Base-by-base conservation (phyloP, 2,113 vertebrate species). In the Sturnus vulgaris region DNA sequence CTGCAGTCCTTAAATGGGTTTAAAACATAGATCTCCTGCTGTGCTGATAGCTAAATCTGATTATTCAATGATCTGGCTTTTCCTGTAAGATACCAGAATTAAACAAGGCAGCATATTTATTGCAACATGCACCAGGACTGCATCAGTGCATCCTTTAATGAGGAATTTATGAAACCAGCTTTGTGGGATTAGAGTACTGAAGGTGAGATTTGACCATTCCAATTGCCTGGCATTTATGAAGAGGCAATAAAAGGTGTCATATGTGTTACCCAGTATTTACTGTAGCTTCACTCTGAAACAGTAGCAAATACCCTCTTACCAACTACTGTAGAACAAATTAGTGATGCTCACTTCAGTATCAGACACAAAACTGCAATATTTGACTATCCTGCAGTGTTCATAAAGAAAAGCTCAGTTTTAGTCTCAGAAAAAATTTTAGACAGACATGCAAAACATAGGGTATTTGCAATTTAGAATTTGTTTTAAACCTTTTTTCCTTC, bases 31-130 rank as follows among this genome's bases (percentile, higher is more conserved):
- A 93, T 95, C 96, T 96, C 93, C 96, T 93, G 92, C 96, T 96
- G 96, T 90, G 92, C 94, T 95, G 93, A 91, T 95, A 96, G 70
- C 94, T 97, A 97, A 97, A 97, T 97, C 97, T 96, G 96, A 97
- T 97, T 97, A 97, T 96, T 97, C 95, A 95, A 55, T 96, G 96
- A 97, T 96, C 95, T 97, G 95, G 93, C 93, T 97, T 97, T 96
- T 97, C 94, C 96, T 91, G 82, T 93, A 86, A 94, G 93, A 91
- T 96, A 88, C 83, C 55, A 86, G 93, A 93, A 97, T 97, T 95
- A 96, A 97, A 90, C 91, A 85, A 88, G 96, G 91, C 85, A 93
- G 73, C 35, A 11, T 88, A 91, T 96, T 96, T 97, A 85, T 95
- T 93, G 40, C 27, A 1, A 76, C 88, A 61, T 82, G 72, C 52